Evolutionary conservation across 1,140 invertebrate species (phyloP).

Genomic region (Drosophila kurseongensis): DNA sequence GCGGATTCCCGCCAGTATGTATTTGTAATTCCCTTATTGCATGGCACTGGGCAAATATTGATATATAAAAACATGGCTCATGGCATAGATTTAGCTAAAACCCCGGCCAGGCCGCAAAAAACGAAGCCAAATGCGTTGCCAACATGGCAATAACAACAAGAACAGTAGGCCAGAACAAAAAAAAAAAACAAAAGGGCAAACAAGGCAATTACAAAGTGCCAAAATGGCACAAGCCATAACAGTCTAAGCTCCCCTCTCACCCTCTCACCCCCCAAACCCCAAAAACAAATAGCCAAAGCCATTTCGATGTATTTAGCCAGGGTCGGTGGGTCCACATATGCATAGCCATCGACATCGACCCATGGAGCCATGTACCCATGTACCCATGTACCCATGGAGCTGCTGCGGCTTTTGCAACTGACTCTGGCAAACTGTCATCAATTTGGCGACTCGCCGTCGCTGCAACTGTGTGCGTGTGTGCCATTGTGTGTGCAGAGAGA

Average conservation of each 20-base stretch:
- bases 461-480: slow-evolving; percentile 29
- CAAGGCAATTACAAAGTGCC: slow-evolving; percentile 82
- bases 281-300: slow-evolving; percentile 81
- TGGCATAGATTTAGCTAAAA: slow-evolving; percentile 69
- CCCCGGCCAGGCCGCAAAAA: slow-evolving; percentile 51
- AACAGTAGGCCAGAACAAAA: slow-evolving; percentile 45
- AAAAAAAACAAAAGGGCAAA: slow-evolving; percentile 67
- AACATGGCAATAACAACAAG: slow-evolving; percentile 70
- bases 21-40: slow-evolving; percentile 51
- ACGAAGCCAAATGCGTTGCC: slow-evolving; percentile 65
- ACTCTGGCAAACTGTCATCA: slow-evolving; percentile 78
- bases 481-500: slow-evolving; percentile 22
- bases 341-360: slow-evolving; percentile 40
- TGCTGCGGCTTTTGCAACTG: slow-evolving; percentile 80
- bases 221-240: slow-evolving; percentile 81
- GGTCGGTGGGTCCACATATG: slow-evolving; percentile 70
- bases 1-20: slow-evolving; percentile 16
- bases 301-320: slow-evolving; percentile 79
- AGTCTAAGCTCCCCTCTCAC: slow-evolving; percentile 31
- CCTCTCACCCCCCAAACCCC: slow-evolving; percentile 26
- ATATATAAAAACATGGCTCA: slow-evolving; percentile 73
- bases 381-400: slow-evolving; percentile 42
- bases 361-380: slow-evolving; percentile 19
- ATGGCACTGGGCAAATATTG: slow-evolving; percentile 64
- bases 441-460: slow-evolving; percentile 62